phyloP scores from a whole-genome alignment of 2,888 invertebrate species.

The Hypomecis punctinalis region DNA sequence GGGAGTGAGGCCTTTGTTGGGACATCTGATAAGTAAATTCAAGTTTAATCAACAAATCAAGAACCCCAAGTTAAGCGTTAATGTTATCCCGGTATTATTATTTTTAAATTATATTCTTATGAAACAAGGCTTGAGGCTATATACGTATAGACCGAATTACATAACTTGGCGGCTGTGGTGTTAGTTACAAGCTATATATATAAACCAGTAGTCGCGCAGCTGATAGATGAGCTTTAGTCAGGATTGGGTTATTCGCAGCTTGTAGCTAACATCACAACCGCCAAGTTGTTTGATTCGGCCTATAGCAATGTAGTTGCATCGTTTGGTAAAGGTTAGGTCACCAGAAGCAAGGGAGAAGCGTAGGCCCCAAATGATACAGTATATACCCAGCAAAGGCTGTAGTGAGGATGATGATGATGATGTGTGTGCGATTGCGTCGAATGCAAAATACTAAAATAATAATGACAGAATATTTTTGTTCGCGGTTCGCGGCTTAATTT shows the following conservation, averaged over 20 bases:
- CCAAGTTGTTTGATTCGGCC: too few relatives aligned
- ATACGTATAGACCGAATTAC: too few relatives aligned
- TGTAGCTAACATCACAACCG: too few relatives aligned
- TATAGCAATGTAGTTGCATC: neutral
- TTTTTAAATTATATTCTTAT: neutral
- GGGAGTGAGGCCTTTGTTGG: slow-evolving; percentile 33
- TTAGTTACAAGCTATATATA: too few relatives aligned
- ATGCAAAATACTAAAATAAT: neutral
- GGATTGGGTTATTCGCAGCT: too few relatives aligned
- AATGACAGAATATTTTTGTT: neutral
- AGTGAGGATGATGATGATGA: slow-evolving; percentile 1
- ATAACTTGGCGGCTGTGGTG: too few relatives aligned
- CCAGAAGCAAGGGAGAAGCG: slow-evolving; percentile 13
- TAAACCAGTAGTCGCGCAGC: too few relatives aligned
- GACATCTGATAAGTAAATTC: slow-evolving; percentile 35
- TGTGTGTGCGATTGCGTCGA: neutral
- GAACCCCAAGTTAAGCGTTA: slow-evolving; percentile 25
- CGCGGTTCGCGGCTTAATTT: too few relatives aligned
- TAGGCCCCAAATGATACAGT: slow-evolving; percentile 10
- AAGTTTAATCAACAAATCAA: slow-evolving; percentile 24
- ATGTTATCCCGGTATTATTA: slow-evolving; percentile 2
- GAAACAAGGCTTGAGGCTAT: too few relatives aligned
- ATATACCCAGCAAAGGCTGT: slow-evolving; percentile 16
- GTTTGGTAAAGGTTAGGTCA: neutral
- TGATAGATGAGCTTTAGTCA: too few relatives aligned